Evolutionary conservation across 2,888 invertebrate genomes (phyloP), one percentile per base, ranked within the genome.

Genomic region (Heteromyza rotundicornis): DNA sequence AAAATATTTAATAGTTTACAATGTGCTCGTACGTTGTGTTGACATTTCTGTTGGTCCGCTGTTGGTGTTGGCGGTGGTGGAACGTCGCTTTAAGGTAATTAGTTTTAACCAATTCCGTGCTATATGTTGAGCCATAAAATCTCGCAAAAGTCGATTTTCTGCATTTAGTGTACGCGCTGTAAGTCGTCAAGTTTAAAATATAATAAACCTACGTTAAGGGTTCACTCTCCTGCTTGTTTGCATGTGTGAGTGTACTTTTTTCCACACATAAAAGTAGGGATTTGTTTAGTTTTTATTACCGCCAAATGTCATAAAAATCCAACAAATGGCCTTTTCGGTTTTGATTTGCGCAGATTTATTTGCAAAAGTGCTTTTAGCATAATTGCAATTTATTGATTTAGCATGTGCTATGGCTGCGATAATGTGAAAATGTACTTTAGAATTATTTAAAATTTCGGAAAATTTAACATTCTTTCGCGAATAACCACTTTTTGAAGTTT

Each of bases 1-100:
- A 55, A 50, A 53, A 40, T 64, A n/a, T 61, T 64, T 64, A 64
- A 64, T 61, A 64, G 61, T 64, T 64, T 64, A 64, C 64, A 64
- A 59, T 54, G 51, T 60, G 55, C 36, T n/a, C n/a, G n/a, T n/a
- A n/a, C n/a, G n/a, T n/a, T n/a, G n/a, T n/a, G n/a, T n/a, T n/a
- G n/a, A n/a, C n/a, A n/a, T n/a, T n/a, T n/a, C n/a, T n/a, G n/a
- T n/a, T n/a, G n/a, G n/a, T n/a, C n/a, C n/a, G n/a, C n/a, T n/a
- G n/a, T n/a, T n/a, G n/a, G n/a, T n/a, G n/a, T n/a, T n/a, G n/a
- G n/a, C n/a, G n/a, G 51, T 57, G 57, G 57, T 61, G 40, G 24
- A 53, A 53, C 17, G n/a, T n/a, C n/a, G 27, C 17, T 53, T 27
- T 57, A 57, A 52, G 61, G 61, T 61, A 61, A 61, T 61, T 61